Evolutionary conservation across 2,797 vertebrate species (phyloP).

Genomic region (Rhinogobio ventralis): DNA sequence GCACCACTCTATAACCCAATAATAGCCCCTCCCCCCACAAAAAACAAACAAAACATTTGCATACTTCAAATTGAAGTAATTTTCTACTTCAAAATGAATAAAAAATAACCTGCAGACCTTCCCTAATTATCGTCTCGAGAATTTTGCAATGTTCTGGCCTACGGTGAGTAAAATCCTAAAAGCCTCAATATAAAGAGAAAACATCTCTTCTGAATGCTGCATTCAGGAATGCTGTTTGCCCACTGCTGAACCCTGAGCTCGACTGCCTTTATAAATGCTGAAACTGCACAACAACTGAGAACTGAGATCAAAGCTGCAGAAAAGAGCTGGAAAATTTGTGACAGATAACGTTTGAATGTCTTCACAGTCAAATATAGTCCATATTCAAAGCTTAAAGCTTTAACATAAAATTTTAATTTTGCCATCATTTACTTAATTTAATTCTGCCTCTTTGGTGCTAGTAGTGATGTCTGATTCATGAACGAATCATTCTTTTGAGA

Average conservation of each 20-base stretch:
- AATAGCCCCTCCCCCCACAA: no score
- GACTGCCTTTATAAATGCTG: slow-evolving; percentile 22
- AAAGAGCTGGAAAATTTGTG: neutral
- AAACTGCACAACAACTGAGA: neutral
- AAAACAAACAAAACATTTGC: no score
- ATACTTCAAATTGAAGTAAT: no score
- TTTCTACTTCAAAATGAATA: neutral
- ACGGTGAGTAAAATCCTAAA: neutral
- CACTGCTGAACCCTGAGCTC: slow-evolving; percentile 29
- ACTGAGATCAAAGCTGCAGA: slow-evolving; percentile 9
- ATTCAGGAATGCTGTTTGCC: slow-evolving; percentile 15
- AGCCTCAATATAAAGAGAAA: slow-evolving; percentile 20
- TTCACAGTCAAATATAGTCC: neutral
- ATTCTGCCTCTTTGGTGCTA: neutral
- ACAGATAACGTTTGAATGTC: neutral
- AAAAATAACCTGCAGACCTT: neutral
- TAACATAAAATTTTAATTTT: neutral
- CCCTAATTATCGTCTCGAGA: neutral
- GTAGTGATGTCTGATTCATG: neutral
- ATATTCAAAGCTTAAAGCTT: neutral
- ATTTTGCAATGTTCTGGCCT: neutral
- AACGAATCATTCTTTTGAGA: neutral
- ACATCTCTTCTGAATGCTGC: slow-evolving; percentile 4
- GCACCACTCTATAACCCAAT: no score
- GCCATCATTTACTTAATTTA: neutral